Conservation (phyloP, 2,888 invertebrate species). For the Cosmopolites sordidus region DNA sequence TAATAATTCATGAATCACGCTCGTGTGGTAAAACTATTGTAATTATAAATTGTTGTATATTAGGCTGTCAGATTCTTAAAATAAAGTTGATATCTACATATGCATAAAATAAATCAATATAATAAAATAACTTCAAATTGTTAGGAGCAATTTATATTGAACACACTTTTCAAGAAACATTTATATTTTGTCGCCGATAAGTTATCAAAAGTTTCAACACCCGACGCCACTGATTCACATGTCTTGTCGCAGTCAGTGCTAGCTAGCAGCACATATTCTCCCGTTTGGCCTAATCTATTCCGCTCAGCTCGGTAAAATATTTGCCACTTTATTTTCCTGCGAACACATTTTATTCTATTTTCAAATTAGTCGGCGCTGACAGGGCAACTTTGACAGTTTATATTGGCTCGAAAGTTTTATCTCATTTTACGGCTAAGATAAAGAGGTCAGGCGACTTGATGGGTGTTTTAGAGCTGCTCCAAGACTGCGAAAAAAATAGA, state of each 20-base stretch:
- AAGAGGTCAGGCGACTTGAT: not conserved
- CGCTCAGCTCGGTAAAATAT: slow-evolving; percentile 15
- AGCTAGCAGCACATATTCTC: slow-evolving; percentile 13
- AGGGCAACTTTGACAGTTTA: slow-evolving; percentile 16
- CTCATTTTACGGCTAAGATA: not conserved
- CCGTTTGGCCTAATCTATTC: slow-evolving; percentile 16
- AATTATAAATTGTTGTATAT: no score
- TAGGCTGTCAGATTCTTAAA: no score
- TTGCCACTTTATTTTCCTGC: slow-evolving; percentile 17
- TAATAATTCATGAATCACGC: no score
- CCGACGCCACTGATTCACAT: slow-evolving; percentile 2
- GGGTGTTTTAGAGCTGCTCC: slow-evolving; percentile 1
- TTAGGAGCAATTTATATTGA: no score
- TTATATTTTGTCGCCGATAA: no score
- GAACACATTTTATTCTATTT: slow-evolving; percentile 18
- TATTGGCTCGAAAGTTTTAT: slow-evolving; percentile 6
- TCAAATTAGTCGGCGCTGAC: slow-evolving; percentile 17
- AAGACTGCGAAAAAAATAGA: not conserved
- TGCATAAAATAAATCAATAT: no score
- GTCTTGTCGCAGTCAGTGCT: slow-evolving; percentile 6
- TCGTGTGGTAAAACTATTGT: no score
- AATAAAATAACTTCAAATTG: no score
- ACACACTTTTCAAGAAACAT: no score
- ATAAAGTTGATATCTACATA: no score
- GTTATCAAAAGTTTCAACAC: no score